These are phyloP conservation scores for Dryobotodes eremita DNA, from an alignment of 2,888 invertebrate species.

Conservation along the genomic window DNA sequence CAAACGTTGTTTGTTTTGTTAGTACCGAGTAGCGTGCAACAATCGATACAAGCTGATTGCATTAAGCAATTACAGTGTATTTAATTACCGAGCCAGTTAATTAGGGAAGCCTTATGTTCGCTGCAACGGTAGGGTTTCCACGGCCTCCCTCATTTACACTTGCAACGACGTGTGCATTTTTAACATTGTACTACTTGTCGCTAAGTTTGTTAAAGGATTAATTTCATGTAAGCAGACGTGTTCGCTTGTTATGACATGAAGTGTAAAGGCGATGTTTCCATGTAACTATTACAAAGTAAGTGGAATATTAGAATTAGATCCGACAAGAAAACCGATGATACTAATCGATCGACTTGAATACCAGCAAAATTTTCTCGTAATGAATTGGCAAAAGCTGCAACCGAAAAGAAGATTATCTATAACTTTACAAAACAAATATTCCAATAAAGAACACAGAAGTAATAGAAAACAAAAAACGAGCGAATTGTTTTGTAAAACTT, in stretches of 20 bases:
- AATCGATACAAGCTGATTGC: slow-evolving; percentile 80
- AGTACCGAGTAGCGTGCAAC: slow-evolving; percentile 66
- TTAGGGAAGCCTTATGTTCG: slow-evolving; percentile 85
- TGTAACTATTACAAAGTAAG: not conserved
- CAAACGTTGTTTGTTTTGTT: slow-evolving; percentile 59
- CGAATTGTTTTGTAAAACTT: slow-evolving; percentile 46
- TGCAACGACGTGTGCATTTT: slow-evolving; percentile 83
- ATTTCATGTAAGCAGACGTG: slow-evolving; percentile 69
- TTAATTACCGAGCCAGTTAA: slow-evolving; percentile 88
- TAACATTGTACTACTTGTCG: slow-evolving; percentile 68
- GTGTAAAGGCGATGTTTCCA: slow-evolving; percentile 11
- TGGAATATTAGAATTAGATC: not conserved
- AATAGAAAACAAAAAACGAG: slow-evolving; percentile 32
- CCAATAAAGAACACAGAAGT: slow-evolving; percentile 39
- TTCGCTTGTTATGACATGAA: slow-evolving; percentile 62
- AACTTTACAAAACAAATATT: slow-evolving; percentile 40
- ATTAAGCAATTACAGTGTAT: slow-evolving; percentile 89
- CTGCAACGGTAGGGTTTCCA: slow-evolving; percentile 85
- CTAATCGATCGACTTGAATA: not conserved
- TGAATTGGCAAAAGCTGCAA: slow-evolving; percentile 6
- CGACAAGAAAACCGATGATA: too few species aligned
- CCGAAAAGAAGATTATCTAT: slow-evolving; percentile 16
- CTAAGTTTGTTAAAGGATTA: slow-evolving; percentile 72
- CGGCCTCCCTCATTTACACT: slow-evolving; percentile 88
- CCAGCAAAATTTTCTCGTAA: too few species aligned